These are phyloP conservation scores for Solea solea DNA, from an alignment of 2,113 vertebrate genomes.

Conservation along the genomic window DNA sequence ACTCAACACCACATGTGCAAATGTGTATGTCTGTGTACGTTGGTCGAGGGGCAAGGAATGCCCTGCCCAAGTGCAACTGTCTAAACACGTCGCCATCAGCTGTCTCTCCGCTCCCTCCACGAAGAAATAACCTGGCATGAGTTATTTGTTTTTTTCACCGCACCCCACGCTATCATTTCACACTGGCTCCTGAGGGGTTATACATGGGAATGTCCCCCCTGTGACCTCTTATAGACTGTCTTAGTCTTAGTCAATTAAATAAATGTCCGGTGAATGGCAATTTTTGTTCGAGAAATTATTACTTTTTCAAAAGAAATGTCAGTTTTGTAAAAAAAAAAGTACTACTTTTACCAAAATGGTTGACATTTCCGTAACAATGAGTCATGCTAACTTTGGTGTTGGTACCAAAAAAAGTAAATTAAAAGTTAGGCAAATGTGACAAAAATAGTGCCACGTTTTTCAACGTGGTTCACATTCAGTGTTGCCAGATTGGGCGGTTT, in stretches of 20 bases:
- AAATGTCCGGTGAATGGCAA: no score
- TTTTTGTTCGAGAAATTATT: no score
- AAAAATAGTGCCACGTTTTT: no score
- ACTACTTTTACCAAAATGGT: no score
- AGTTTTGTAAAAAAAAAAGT: no score
- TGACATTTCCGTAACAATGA: no score
- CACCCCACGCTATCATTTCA: conserved; percentile 57
- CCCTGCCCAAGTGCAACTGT: conserved; percentile 76
- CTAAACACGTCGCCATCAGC: conserved; percentile 82
- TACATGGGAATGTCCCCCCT: conserved; percentile 57
- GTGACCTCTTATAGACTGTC: conserved; percentile 46
- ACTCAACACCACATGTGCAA: conserved; percentile 26
- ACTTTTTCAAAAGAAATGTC: no score
- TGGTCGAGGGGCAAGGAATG: conserved; percentile 73
- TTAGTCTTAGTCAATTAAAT: neutral
- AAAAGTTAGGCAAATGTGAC: no score
- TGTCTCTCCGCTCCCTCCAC: conserved; percentile 75
- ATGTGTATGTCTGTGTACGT: conserved; percentile 50
- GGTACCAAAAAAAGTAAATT: no score
- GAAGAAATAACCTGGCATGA: conserved; percentile 66
- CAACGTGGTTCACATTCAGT: no score
- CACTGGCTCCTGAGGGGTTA: conserved; percentile 47
- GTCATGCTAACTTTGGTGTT: no score
- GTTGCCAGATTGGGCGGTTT: no score
- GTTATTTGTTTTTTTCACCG: conserved; percentile 64